These are phyloP conservation scores for Germaria angustata DNA, from an alignment of 2,888 invertebrate species.

Conservation along the genomic window DNA sequence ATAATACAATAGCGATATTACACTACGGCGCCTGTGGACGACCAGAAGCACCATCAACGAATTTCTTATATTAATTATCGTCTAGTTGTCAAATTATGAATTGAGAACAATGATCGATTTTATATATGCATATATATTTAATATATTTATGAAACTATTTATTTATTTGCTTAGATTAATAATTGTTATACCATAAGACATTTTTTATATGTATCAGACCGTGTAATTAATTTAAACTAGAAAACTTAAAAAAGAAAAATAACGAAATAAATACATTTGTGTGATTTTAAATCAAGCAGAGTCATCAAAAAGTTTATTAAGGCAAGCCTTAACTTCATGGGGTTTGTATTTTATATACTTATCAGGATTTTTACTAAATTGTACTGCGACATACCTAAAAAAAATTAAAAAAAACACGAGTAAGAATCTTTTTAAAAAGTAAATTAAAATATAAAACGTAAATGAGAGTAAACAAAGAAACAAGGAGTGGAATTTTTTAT, in stretches of 20 bases:
- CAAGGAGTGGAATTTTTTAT: background rate
- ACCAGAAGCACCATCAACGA: slow-evolving; percentile 91
- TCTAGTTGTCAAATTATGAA: slow-evolving; percentile 13
- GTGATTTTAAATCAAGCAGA: slow-evolving; percentile 72
- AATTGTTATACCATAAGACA: slow-evolving; percentile 64
- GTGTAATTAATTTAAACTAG: slow-evolving; percentile 37
- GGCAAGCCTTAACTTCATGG: slow-evolving; percentile 89
- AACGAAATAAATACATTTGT: slow-evolving; percentile 33
- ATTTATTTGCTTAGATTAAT: slow-evolving; percentile 65
- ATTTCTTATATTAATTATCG: slow-evolving; percentile 86
- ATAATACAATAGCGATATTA: slow-evolving; percentile 87
- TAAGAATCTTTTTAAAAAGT: background rate
- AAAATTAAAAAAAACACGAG: background rate
- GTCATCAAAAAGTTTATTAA: slow-evolving; percentile 96
- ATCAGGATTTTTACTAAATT: slow-evolving; percentile 95
- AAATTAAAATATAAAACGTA: background rate
- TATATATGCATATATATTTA: slow-evolving; percentile 33
- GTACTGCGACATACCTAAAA: slow-evolving; percentile 84
- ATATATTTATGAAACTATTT: slow-evolving; percentile 66
- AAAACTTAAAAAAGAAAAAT: slow-evolving; percentile 8
- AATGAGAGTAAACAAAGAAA: background rate
- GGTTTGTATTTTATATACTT: slow-evolving; percentile 96
- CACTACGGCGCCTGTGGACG: slow-evolving; percentile 92
- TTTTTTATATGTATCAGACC: slow-evolving; percentile 55
- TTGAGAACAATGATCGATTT: slow-evolving; percentile 20